Percentiles rank a stretch among this genome's conserved stretches.
Evolutionary conservation across 2,113 vertebrate genomes (phyloP).

Genomic region (Pedionomus torquatus): DNA sequence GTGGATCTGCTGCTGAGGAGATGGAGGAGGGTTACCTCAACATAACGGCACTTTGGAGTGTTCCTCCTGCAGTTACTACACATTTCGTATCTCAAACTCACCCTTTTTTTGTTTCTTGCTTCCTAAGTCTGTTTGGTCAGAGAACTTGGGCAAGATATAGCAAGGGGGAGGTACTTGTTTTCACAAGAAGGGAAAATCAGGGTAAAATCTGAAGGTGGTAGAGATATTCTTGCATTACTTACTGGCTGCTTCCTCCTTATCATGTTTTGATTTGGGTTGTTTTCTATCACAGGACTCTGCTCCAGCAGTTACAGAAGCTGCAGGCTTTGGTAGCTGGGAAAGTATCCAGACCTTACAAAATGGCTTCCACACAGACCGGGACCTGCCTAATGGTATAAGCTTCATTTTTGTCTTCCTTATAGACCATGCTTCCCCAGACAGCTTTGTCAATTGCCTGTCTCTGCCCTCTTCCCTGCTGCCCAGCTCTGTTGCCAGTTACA

Average conservation of each 20-base stretch:
- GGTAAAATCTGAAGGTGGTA: background rate
- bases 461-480: background rate
- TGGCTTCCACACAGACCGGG: slow-evolving; percentile 89
- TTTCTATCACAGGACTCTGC: slow-evolving; percentile 80
- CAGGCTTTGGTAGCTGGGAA: slow-evolving; percentile 88
- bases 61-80: background rate
- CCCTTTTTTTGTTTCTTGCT: background rate
- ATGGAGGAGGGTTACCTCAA: background rate
- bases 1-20: background rate
- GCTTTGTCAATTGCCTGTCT: background rate
- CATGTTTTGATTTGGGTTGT: background rate
- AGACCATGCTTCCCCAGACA: background rate
- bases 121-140: background rate
- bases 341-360: slow-evolving; percentile 87
- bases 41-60: background rate
- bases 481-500: background rate
- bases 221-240: background rate
- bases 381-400: slow-evolving; percentile 88
- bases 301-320: slow-evolving; percentile 91
- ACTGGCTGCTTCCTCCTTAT: background rate
- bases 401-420: background rate
- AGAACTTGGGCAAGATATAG: background rate
- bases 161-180: background rate
- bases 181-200: background rate
- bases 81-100: background rate